Percentiles rank a stretch among this genome's conserved stretches.
Conservation (phyloP, 2,888 invertebrate species). For the Rhingia campestris region DNA sequence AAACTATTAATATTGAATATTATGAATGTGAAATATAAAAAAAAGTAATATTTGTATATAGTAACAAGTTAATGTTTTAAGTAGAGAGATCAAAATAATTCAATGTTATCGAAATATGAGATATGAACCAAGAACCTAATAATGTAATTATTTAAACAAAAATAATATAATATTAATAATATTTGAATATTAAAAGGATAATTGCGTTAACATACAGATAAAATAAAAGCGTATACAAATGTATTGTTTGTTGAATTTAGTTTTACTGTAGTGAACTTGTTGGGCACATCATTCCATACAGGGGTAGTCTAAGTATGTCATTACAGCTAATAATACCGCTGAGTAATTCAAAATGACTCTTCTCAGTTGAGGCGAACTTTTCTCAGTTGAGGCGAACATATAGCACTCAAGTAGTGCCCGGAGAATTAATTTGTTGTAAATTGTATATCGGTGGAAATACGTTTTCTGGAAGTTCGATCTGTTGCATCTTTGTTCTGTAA, state of each 20-base stretch:
- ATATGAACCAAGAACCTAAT: constrained; percentile 63
- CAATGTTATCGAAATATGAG: constrained; percentile 49
- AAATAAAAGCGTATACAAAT: constrained; percentile 26
- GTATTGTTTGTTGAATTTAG: background rate
- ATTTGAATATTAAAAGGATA: constrained; percentile 41
- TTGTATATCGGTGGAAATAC: too few species aligned
- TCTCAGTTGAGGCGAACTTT: too few species aligned
- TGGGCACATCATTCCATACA: too few species aligned
- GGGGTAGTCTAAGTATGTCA: too few species aligned
- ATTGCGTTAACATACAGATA: constrained; percentile 55
- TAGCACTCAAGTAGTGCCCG: too few species aligned
- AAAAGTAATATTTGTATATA: constrained; percentile 64
- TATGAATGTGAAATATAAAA: constrained; percentile 38
- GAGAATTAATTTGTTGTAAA: too few species aligned
- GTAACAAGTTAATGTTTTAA: constrained; percentile 59
- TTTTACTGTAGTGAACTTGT: constrained; percentile 6
- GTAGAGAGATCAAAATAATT: constrained; percentile 70
- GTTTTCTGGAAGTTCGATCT: too few species aligned
- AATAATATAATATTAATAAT: constrained; percentile 17
- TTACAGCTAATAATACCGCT: too few species aligned
- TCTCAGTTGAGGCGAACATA: too few species aligned
- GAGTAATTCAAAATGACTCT: too few species aligned
- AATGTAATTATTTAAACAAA: constrained; percentile 53
- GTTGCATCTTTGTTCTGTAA: too few species aligned
- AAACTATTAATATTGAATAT: constrained; percentile 33